Evolutionary conservation across 2,888 invertebrate species (phyloP).

Genomic region (Netelia virgata): DNA sequence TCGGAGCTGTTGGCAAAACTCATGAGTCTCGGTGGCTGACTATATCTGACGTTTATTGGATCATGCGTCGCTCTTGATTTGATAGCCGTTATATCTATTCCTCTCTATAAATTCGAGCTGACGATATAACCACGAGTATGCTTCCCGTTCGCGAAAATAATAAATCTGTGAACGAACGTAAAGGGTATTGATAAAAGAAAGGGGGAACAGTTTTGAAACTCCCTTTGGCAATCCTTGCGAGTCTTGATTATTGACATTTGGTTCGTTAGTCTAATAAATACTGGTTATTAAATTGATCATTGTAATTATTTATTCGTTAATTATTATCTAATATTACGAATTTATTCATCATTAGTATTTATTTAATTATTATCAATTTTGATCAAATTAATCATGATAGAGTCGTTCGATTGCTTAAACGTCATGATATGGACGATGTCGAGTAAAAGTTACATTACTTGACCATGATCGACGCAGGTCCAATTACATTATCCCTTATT

Average conservation of each 20-base stretch:
- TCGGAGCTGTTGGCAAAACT: conserved; percentile 27
- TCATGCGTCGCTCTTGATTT: conserved; percentile 78
- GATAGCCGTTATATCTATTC: conserved; percentile 77
- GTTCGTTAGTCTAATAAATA: too few relatives aligned
- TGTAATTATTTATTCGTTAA: too few relatives aligned
- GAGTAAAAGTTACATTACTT: background rate
- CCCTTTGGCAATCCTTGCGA: background rate
- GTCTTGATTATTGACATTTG: background rate
- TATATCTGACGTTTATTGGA: conserved; percentile 75
- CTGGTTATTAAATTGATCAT: too few relatives aligned
- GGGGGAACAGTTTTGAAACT: too few relatives aligned
- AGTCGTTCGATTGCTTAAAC: background rate
- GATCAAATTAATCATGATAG: too few relatives aligned
- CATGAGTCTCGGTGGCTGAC: conserved; percentile 64
- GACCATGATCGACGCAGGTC: conserved; percentile 12
- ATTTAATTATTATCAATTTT: too few relatives aligned
- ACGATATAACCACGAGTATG: too few relatives aligned
- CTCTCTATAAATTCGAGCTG: conserved; percentile 39
- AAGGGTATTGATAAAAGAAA: too few relatives aligned
- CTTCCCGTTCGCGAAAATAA: too few relatives aligned
- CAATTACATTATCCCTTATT: conserved; percentile 38
- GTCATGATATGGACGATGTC: background rate
- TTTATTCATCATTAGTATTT: too few relatives aligned
- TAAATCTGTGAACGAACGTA: too few relatives aligned
- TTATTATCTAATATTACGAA: too few relatives aligned